Percentiles rank a stretch among this genome's conserved stretches.
Conservation (phyloP, 2,888 invertebrate genomes). For the Temnothorax ravouxi region DNA sequence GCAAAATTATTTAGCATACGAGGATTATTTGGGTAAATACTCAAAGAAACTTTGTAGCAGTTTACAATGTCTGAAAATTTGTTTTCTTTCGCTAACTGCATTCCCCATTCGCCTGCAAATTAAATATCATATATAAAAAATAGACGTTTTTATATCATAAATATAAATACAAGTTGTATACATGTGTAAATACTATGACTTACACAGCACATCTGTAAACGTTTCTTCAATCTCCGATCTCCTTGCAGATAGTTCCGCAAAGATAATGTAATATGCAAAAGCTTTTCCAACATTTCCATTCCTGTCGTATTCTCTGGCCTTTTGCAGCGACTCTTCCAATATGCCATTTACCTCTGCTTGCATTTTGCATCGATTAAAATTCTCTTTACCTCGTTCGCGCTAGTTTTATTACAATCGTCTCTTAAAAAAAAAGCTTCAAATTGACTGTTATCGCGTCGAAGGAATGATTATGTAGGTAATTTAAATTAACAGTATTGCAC, state of each 20-base stretch:
- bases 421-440: slow-evolving; percentile 2
- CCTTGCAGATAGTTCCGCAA: slow-evolving; percentile 76
- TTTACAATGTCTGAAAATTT: slow-evolving; percentile 74
- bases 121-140: slow-evolving; percentile 15
- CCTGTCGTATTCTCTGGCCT: slow-evolving; percentile 76
- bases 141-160: background rate
- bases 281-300: slow-evolving; percentile 78
- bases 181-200: slow-evolving; percentile 16
- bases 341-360: slow-evolving; percentile 76
- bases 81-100: slow-evolving; percentile 73
- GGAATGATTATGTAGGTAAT: background rate
- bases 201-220: slow-evolving; percentile 79
- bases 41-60: slow-evolving; percentile 78
- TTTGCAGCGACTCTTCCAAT: slow-evolving; percentile 75
- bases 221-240: slow-evolving; percentile 77
- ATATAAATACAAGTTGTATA: background rate
- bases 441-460: background rate
- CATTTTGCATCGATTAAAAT: slow-evolving; percentile 65
- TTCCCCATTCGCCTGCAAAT: slow-evolving; percentile 80
- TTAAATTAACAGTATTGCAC: background rate
- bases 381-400: background rate
- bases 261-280: slow-evolving; percentile 80
- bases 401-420: slow-evolving; percentile 1
- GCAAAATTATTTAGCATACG: slow-evolving; percentile 81
- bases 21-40: slow-evolving; percentile 77